Evolutionary conservation across 2,113 vertebrate species (phyloP), one percentile per base, ranked within the genome.

Genomic region (Condylura cristata): DNA sequence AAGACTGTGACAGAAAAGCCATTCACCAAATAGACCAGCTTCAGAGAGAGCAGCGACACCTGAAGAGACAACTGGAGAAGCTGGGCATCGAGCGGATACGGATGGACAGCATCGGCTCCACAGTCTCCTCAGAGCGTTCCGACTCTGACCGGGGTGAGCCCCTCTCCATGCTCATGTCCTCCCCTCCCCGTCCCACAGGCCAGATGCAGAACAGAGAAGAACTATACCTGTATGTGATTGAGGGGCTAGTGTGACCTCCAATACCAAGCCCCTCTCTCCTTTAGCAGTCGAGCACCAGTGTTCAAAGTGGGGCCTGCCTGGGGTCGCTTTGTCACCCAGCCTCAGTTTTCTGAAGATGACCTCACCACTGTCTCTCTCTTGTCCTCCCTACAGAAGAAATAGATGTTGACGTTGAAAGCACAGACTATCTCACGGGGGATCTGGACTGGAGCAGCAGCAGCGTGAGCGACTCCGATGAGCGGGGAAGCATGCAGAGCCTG

Each of bases 391-490:
- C 98, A 98, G 99, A 99, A 98, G 99, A 99, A 95, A 98, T 98
- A 0, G 98, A 98, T 0, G 98, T 98, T 90, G 99, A 99, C 0
- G 99, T 99, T 86, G 99, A 99, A 97, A 99, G 99, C 92, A 99
- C 98, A 0, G 99, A 99, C 94, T 99, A 98, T 97, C 98, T 99
- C 92, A 97, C 99, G 61, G 99, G 99, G 1, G 98, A 99, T 87
- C 99, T 99, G 79, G 99, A 99, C 99, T 99, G 99, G 99, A 99
- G 99, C 99, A 99, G 98, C 98, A 99, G 99, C 98, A 99, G 99
- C 16, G 99, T 99, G 74, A 99, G 99, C 34, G 99, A 99, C 98
- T 99, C 98, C 1, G 99, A 99, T 0, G 99, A 99, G 96, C 97
- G 99, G 20, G 98, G 99, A 58, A 99, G 99, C 98, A 98, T 98